These are phyloP conservation scores for Hippocampus guttulatus DNA, from an alignment of 2,113 vertebrate species.

Conservation along the genomic window DNA sequence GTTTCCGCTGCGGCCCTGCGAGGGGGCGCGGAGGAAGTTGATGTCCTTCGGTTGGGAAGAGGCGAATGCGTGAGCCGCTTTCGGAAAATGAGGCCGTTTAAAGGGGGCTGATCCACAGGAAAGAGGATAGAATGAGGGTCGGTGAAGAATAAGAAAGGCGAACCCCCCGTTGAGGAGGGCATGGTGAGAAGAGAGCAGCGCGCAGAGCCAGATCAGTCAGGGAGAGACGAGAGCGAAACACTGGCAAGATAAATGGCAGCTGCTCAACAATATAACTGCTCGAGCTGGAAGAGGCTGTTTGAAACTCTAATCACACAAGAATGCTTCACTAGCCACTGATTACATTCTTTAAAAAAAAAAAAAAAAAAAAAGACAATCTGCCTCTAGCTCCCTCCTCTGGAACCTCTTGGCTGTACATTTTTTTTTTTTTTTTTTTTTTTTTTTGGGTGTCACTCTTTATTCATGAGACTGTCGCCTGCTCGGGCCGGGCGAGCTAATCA, in stretches of 20 bases:
- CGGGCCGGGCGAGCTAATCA: slow-evolving; percentile 57
- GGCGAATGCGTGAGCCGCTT: background rate
- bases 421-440: slow-evolving; percentile 46
- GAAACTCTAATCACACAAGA: slow-evolving; percentile 47
- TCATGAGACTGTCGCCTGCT: slow-evolving; percentile 41
- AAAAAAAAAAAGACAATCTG: slow-evolving; percentile 45
- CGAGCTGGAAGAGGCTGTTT: slow-evolving; percentile 13
- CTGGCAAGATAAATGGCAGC: slow-evolving; percentile 21
- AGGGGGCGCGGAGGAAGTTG: background rate
- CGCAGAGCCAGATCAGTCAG: background rate
- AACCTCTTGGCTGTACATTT: slow-evolving; percentile 70
- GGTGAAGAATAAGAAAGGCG: background rate
- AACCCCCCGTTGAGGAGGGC: slow-evolving; percentile 3
- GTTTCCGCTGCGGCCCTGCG: slow-evolving; percentile 39
- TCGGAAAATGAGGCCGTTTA: background rate
- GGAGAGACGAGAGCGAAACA: slow-evolving; percentile 9
- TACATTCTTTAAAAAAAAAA: slow-evolving; percentile 30
- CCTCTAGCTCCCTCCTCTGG: slow-evolving; percentile 88
- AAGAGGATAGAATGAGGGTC: slow-evolving; percentile 5
- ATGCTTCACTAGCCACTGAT: slow-evolving; percentile 43
- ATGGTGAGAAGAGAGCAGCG: background rate
- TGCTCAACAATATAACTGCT: slow-evolving; percentile 25
- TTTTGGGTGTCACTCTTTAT: slow-evolving; percentile 35
- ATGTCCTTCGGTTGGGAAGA: slow-evolving; percentile 19
- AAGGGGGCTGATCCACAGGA: background rate